These are phyloP conservation scores for Aricia artaxerxes DNA, from an alignment of 2,888 invertebrate species.

Conservation along the genomic window DNA sequence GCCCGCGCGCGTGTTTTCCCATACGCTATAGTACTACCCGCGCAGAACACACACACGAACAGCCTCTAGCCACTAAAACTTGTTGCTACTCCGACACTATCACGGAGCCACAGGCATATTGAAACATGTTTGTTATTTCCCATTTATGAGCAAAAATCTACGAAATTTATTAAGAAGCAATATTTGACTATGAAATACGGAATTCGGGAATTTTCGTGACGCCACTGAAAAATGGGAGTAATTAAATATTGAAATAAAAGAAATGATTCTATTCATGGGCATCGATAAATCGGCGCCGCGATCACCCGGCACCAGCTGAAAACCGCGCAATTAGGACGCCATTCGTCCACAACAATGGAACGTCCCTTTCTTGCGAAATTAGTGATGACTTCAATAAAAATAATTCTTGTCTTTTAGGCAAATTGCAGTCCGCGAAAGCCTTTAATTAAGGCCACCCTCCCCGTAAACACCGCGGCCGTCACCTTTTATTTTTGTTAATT, in stretches of 20 bases:
- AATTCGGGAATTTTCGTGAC: not conserved
- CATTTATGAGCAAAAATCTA: too few species aligned
- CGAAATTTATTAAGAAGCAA: too few species aligned
- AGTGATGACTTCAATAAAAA: conserved; percentile 82
- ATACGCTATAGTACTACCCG: too few species aligned
- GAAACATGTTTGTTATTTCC: too few species aligned
- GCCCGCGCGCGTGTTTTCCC: too few species aligned
- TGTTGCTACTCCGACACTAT: not conserved
- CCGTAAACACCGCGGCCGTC: conserved; percentile 77
- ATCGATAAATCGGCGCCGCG: conserved; percentile 53
- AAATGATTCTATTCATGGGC: conserved; percentile 47
- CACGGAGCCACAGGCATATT: too few species aligned
- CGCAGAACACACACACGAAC: too few species aligned
- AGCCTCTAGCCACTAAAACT: not conserved
- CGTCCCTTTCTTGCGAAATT: conserved; percentile 70
- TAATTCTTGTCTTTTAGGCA: conserved; percentile 81
- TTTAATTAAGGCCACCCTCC: conserved; percentile 78
- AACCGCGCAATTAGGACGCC: conserved; percentile 75
- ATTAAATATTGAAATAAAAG: conserved; percentile 31
- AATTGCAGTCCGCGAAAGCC: conserved; percentile 80
- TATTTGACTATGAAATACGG: not conserved
- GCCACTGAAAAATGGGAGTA: not conserved
- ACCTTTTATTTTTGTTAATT: conserved; percentile 81
- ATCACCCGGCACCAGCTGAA: conserved; percentile 55
- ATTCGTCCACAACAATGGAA: conserved; percentile 75